Percentiles rank a stretch among this genome's conserved stretches.
These are phyloP conservation scores for Rafetus swinhoei DNA, from an alignment of 2,113 vertebrate genomes.

Conservation along the genomic window DNA sequence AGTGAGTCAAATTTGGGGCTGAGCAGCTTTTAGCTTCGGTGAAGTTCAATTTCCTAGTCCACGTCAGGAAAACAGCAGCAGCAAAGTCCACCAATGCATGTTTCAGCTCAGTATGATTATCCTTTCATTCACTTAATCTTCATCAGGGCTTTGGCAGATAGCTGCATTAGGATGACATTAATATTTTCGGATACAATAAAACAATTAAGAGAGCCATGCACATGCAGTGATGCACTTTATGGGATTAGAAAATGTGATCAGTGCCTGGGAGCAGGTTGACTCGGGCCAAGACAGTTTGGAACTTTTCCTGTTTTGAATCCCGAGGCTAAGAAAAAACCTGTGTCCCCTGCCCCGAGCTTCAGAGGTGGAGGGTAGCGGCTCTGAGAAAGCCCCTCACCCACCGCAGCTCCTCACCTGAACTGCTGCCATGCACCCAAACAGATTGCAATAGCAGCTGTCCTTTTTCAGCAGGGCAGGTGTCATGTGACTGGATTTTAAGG, in stretches of 20 bases:
- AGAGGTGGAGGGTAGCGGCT: no score
- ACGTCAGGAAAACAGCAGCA: neutral
- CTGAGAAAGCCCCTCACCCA: no score
- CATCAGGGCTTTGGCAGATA: neutral
- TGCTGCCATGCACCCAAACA: no score
- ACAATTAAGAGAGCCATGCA: neutral
- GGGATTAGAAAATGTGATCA: neutral
- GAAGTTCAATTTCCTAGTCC: neutral
- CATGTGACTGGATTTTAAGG: no score
- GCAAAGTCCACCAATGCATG: neutral
- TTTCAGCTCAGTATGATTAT: neutral
- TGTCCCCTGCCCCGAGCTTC: neutral
- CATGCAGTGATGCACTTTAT: neutral
- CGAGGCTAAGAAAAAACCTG: neutral
- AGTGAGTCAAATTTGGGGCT: neutral
- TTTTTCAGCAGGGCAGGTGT: no score
- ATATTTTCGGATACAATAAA: neutral
- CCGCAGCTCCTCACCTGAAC: no score
- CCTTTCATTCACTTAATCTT: neutral
- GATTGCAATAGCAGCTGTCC: no score
- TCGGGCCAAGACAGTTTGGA: neutral
- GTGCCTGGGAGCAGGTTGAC: neutral
- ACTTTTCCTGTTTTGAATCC: neutral
- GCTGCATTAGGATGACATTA: neutral
- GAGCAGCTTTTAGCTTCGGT: neutral